phyloP scores from a whole-genome alignment of 2,113 vertebrate genomes.

The Anguilla rostrata region DNA sequence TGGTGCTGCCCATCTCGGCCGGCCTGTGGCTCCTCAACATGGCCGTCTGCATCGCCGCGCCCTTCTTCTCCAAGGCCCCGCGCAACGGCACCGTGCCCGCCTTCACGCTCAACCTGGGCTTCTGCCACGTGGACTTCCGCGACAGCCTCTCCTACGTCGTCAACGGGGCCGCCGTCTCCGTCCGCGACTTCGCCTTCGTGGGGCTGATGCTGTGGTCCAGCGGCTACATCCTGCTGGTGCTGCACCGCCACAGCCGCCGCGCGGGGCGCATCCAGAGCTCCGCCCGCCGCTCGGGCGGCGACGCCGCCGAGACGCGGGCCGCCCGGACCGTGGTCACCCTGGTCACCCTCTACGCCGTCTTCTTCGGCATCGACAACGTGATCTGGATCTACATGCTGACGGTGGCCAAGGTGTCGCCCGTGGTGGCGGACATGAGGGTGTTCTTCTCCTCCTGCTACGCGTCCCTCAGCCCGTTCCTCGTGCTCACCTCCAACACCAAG shows the following conservation, averaged over 20 bases:
- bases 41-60: conserved; percentile 65
- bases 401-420: conserved; percentile 62
- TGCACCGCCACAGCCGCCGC: conserved; percentile 63
- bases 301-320: conserved; percentile 62
- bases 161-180: conserved; percentile 64
- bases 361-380: conserved; percentile 75
- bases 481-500: conserved; percentile 75
- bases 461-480: conserved; percentile 69
- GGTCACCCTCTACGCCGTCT: conserved; percentile 69
- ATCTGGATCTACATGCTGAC: conserved; percentile 81
- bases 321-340: conserved; percentile 71
- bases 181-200: conserved; percentile 70
- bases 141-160: conserved; percentile 70
- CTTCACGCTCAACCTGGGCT: conserved; percentile 73
- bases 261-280: conserved; percentile 56
- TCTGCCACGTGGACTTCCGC: conserved; percentile 71
- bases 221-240: conserved; percentile 65
- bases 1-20: conserved; percentile 62
- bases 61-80: conserved; percentile 70
- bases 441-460: conserved; percentile 78
- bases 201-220: conserved; percentile 71
- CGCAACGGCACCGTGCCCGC: conserved; percentile 65
- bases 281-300: conserved; percentile 33
- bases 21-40: conserved; percentile 73
- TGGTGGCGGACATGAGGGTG: conserved; percentile 73